Evolutionary conservation across 1,140 invertebrate species (phyloP).

Genomic region (Orchesella cincta): DNA sequence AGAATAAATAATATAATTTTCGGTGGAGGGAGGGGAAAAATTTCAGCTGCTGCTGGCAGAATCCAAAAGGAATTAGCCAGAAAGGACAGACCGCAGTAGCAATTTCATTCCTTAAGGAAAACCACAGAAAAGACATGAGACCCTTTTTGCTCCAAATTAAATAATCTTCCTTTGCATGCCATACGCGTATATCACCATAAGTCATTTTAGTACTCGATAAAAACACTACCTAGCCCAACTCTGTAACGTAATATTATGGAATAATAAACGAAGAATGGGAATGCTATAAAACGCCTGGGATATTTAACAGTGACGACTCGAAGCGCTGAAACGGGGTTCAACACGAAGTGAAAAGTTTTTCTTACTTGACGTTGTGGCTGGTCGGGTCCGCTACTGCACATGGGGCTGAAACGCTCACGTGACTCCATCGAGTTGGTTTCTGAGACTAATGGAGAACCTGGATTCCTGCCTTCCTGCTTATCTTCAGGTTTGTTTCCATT

Average conservation of each 20-base stretch:
- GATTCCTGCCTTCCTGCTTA: slow-evolving; percentile 81
- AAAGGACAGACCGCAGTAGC: background rate
- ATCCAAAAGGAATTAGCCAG: slow-evolving; percentile 11
- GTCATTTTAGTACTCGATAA: background rate
- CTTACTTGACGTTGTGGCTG: slow-evolving; percentile 56
- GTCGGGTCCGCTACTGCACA: slow-evolving; percentile 81
- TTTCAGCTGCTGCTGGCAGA: too few species aligned
- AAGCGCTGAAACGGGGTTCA: slow-evolving; percentile 30
- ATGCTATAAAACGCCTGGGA: background rate
- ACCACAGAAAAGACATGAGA: slow-evolving; percentile 23
- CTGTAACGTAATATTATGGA: too few species aligned
- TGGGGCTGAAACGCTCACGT: slow-evolving; percentile 79
- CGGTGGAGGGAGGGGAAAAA: too few species aligned
- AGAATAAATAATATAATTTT: too few species aligned
- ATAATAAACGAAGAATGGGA: background rate
- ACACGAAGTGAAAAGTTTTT: slow-evolving; percentile 43
- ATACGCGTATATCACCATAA: background rate
- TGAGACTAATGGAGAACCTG: slow-evolving; percentile 72
- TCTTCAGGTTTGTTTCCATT: slow-evolving; percentile 68
- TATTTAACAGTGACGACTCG: slow-evolving; percentile 44
- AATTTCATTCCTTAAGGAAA: slow-evolving; percentile 13
- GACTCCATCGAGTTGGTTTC: slow-evolving; percentile 83
- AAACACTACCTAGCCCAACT: too few species aligned
- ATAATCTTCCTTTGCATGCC: background rate
- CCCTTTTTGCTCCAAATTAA: background rate